phyloP scores from a whole-genome alignment of 2,797 vertebrate genomes.

The Sciaenops ocellatus region DNA sequence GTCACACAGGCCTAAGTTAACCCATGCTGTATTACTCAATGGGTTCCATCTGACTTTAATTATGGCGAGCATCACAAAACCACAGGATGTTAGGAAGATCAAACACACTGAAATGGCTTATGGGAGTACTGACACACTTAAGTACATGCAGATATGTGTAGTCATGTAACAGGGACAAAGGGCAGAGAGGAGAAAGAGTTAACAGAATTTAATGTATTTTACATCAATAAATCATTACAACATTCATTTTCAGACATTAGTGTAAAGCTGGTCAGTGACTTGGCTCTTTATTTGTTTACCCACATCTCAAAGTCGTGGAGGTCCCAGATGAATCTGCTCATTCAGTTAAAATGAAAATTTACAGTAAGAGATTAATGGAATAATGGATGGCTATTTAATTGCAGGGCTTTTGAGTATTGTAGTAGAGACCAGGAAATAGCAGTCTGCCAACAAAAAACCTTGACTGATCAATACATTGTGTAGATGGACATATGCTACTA shows the following conservation, averaged over 20 bases:
- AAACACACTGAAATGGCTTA: constrained; percentile 36
- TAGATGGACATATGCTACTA: background rate
- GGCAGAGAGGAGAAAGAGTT: background rate
- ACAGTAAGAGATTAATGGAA: background rate
- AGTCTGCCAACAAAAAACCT: background rate
- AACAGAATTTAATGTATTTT: background rate
- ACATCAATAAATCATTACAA: constrained; percentile 30
- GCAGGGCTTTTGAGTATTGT: background rate
- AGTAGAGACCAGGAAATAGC: background rate
- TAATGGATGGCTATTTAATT: background rate
- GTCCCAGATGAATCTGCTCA: constrained; percentile 9
- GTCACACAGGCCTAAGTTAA: constrained; percentile 58
- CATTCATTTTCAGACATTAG: constrained; percentile 8
- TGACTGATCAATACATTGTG: background rate
- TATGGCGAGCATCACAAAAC: constrained; percentile 52
- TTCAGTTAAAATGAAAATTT: background rate
- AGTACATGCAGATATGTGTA: background rate
- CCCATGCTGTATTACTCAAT: constrained; percentile 47
- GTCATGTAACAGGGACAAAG: constrained; percentile 27
- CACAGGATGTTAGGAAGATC: constrained; percentile 56
- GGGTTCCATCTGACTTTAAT: constrained; percentile 63
- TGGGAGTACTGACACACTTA: constrained; percentile 34
- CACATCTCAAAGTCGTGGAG: constrained; percentile 14
- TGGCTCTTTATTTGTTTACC: constrained; percentile 26
- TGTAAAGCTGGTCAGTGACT: background rate